Evolutionary conservation across 1,140 invertebrate genomes (phyloP), one percentile per base, ranked within the genome.

Genomic region (Cephus cinctus): DNA sequence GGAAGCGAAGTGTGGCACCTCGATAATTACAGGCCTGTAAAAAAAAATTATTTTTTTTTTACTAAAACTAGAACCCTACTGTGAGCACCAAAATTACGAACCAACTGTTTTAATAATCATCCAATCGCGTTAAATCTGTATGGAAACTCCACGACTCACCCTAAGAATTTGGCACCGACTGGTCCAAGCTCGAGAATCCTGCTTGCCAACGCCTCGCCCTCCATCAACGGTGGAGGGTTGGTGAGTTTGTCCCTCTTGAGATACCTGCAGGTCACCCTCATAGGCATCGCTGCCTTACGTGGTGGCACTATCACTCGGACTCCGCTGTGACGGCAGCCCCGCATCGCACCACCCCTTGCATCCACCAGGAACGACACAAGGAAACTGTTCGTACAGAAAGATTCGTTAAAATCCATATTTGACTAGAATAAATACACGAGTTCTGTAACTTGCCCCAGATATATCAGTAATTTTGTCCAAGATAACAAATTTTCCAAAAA

Each of bases 1-100:
- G 5, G 94, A 94, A 5, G 95, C 95, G 81, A 96, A 98, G 74
- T 98, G 94, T n/a, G 96, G 96, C 50, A 98, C 92, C 78, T 98
- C 95, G 54, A 98, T 88, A 49, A 98, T 92, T 11, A 98, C 92
- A 8, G 94, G 94, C 39, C 92, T 94, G 61, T 6, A 76, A 62
- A 57, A 57, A 49, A 59, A 43, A 43, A 43, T 55, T 30, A 15
- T 43, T 15, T 39, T 32, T 23, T 22, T 15, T 19, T 15, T 43
- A 20, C 5, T 21, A 22, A 35, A 21, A 35, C 42, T n/a, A n/a
- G n/a, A n/a, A n/a, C n/a, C n/a, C n/a, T n/a, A n/a, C n/a, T n/a
- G n/a, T n/a, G n/a, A n/a, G n/a, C n/a, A n/a, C n/a, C n/a, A n/a
- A n/a, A n/a, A n/a, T n/a, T n/a, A n/a, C n/a, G n/a, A n/a, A n/a